Base-by-base conservation (phyloP, 2,113 vertebrate genomes). In the Antennarius striatus region DNA sequence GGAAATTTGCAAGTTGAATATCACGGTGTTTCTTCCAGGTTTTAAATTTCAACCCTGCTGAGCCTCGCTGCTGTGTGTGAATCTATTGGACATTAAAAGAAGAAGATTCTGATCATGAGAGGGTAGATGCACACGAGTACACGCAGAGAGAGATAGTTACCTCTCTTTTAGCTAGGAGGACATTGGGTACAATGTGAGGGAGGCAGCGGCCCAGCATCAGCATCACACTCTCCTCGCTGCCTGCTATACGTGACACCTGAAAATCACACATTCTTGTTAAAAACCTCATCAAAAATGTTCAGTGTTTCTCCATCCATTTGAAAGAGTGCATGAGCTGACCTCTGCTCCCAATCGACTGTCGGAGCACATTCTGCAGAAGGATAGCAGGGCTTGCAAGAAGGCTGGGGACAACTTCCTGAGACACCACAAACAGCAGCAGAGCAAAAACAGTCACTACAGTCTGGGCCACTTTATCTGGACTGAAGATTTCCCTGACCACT, bases 361-460 rank as follows among this genome's bases (percentile, higher is more conserved):
- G 43, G 96, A 95, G 82, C 96, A 99, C 96, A 97, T 99, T 86
- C 94, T 94, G 92, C 97, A 99, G 89, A 99, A 99, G 76, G 98
- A 99, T 54, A 99, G 91, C 42, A 99, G 92, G 66, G 96, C 96
- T 91, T 98, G 97, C 90, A 96, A 96, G 91, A 99, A 99, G 84
- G 95, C 95, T 59, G 95, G 94, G 71, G 98, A 97, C 75, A 99
- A 88, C 75, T 96, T 96, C 90, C 98, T 99, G 87, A 15, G 13
- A 79, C 17, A 59, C 57, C 71, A 67, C 48, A 68, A 85, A 88
- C 43, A 64, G 67, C 32, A 36, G 32, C 32, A 65, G n/a, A 68
- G 36, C 53, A 66, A 62, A 83, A 66, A 63, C 64, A 63, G 63
- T 85, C 51, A 81, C 14, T 45, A 4, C 7, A 51, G 40, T 47